Base-by-base conservation (phyloP, 2,113 vertebrate species). In the Cariama cristata region DNA sequence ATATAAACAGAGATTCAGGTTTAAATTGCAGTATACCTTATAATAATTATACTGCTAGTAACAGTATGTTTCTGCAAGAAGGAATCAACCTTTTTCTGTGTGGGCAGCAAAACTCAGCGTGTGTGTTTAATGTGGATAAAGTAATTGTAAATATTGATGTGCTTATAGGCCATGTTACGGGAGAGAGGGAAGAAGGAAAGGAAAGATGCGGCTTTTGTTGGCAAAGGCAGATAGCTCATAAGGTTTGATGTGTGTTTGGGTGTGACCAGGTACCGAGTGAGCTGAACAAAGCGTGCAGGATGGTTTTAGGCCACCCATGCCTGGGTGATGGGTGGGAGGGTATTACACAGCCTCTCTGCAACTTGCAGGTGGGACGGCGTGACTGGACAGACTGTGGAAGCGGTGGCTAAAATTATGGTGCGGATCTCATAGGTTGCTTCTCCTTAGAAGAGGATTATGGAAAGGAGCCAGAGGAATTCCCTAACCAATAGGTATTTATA, bases 1-100 rank as follows among this genome's bases (percentile, higher is more conserved):
- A 93, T 91, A 97, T 97, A 98, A 98, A 97, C 94, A 97, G 96
- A 96, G 97, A 82, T 97, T 97, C 91, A 79, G 40, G 71, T 97
- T 98, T 96, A 93, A 94, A 95, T 98, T 97, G 93, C 86, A 95
- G 66, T 79, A 79, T 24, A 30, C 88, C 47, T 44, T 90, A 79
- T 83, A 95, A 88, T 91, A 95, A 97, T 96, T 86, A 15, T 63
- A 47, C 58, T 94, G 44, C 62, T 74, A 44, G 85, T 86, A 95
- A 49, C 33, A 30, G 74, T 53, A 11, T 71, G 83, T 93, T 93
- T 95, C 80, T 93, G 76, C 38, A 28, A 52, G 91, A 82, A 95
- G 88, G 28, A 63, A 95, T 91, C 84, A 94, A 75, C 86, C 55
- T 89, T 95, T 92, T 86, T 86, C 69, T 71, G 81, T 74, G 47